Evolutionary conservation across 2,113 vertebrate species (phyloP), one percentile per base, ranked within the genome.

Genomic region (Myanophis thanlyinensis): DNA sequence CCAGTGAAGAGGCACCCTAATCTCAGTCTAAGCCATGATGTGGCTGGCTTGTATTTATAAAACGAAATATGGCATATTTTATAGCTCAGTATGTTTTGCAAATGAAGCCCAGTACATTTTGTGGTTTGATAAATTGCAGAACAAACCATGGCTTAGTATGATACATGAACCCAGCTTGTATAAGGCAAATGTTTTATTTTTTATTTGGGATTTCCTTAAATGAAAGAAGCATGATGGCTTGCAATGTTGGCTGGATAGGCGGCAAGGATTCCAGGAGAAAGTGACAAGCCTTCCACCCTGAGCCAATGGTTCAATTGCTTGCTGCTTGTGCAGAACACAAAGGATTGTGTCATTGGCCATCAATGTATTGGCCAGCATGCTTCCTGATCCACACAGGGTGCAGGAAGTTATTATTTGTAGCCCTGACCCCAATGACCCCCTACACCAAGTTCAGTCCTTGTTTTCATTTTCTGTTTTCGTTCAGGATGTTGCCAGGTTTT

Each of bases 361-460:
- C 84, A 51, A 20, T 89, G 51, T 85, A 46, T 23, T 91, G 93
- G 90, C 52, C 30, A 59, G 86, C 88, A 51, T 87, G 84, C 88
- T 91, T 90, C 67, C 90, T 93, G 87, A 49, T 53, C n/a, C 35
- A 52, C 11, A 47, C 62, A 23, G 90, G 86, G 52, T 59, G 51
- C 67, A 93, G 93, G 93, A 91, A 88, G 86, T 91, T 84, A 91
- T 88, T 93, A 91, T 89, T 93, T 91, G 93, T 51, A 89, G 90
- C 93, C 67, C 86, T 91, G 86, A 91, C 90, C 90, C 67, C 67
- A n/a, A 10, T 91, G 86, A 91, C 90, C 90, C 67, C 18, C 4
- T 20, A 67, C 86, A 85, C 52, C 90, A 89, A 73, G 90, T 92
- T 89, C 80, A 85, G 46, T 35, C 47, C 90, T 89, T 91, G 93